phyloP scores from a whole-genome alignment of 2,797 vertebrate species.

The Sorex maritimensis region DNA sequence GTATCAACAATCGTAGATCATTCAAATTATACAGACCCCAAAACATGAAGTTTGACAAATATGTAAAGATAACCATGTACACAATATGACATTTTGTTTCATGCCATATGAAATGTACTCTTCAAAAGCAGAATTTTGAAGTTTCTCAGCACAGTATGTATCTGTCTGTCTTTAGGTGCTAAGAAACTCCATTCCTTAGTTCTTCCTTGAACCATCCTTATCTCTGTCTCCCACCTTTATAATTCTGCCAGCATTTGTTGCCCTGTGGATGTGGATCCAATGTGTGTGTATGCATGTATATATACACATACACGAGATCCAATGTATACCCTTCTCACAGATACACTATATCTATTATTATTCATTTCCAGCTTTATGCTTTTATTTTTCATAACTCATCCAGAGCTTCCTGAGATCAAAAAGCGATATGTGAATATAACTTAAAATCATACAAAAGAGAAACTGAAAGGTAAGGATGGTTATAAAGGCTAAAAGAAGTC shows the following conservation, averaged over 20 bases:
- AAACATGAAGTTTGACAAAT: constrained; percentile 32
- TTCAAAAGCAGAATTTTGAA: neutral
- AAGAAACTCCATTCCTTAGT: neutral
- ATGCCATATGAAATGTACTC: neutral
- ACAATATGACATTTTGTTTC: neutral
- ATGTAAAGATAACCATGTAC: neutral
- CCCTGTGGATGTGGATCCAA: neutral
- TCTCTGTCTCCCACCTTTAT: neutral
- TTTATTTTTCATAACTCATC: constrained; percentile 46
- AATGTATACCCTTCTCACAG: neutral
- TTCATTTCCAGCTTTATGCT: neutral
- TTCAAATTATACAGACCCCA: constrained; percentile 4
- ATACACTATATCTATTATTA: neutral
- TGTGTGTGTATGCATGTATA: too few relatives aligned
- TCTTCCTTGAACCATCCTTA: neutral
- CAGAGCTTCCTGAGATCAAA: constrained; percentile 19
- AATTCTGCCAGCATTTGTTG: neutral
- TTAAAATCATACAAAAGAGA: constrained; percentile 5
- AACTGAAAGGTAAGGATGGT: constrained; percentile 7
- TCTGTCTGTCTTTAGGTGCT: neutral
- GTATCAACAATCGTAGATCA: constrained; percentile 32
- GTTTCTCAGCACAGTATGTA: neutral
- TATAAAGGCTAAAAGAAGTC: neutral
- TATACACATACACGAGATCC: too few relatives aligned
- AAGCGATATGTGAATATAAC: neutral